Percentiles rank a stretch among this genome's conserved stretches.
These are phyloP conservation scores for Itoplectis maculator DNA, from an alignment of 2,888 invertebrate species.

Conservation along the genomic window DNA sequence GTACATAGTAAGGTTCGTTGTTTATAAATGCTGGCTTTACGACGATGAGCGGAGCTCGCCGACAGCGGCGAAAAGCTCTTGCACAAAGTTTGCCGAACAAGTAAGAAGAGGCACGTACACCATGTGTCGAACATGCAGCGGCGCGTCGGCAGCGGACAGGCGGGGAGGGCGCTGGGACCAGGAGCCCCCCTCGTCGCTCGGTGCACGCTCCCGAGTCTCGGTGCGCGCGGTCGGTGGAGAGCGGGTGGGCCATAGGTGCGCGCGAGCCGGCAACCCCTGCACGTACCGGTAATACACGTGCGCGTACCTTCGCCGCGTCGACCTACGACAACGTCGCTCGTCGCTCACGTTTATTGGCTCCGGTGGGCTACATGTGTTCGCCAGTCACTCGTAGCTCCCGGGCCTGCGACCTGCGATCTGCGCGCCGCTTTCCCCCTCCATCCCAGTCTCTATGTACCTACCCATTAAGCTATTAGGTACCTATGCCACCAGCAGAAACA, in stretches of 20 bases:
- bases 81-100: slow-evolving; percentile 63
- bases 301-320: slow-evolving; percentile 13
- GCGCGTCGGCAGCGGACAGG: too few relatives aligned
- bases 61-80: slow-evolving; percentile 27
- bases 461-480: slow-evolving; percentile 55
- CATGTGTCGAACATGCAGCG: slow-evolving; percentile 78
- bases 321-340: slow-evolving; percentile 41
- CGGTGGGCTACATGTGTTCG: slow-evolving; percentile 30
- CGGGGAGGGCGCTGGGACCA: background rate
- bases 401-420: slow-evolving; percentile 28
- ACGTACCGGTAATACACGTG: slow-evolving; percentile 39
- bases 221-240: background rate
- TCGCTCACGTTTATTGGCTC: slow-evolving; percentile 20
- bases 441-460: slow-evolving; percentile 21
- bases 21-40: slow-evolving; percentile 64
- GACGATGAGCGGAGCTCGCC: slow-evolving; percentile 54
- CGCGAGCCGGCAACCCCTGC: slow-evolving; percentile 25
- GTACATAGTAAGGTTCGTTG: slow-evolving; percentile 29
- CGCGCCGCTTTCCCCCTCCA: slow-evolving; percentile 6
- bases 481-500: slow-evolving; percentile 47
- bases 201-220: background rate
- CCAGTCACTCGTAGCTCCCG: slow-evolving; percentile 42
- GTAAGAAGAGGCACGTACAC: slow-evolving; percentile 63
- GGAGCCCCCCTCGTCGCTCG: background rate
- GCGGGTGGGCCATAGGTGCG: slow-evolving; percentile 35